Evolutionary conservation across 35 echinoderm and acorn worm species (phyloP).

Genomic region (Eucidaris tribuloides): DNA sequence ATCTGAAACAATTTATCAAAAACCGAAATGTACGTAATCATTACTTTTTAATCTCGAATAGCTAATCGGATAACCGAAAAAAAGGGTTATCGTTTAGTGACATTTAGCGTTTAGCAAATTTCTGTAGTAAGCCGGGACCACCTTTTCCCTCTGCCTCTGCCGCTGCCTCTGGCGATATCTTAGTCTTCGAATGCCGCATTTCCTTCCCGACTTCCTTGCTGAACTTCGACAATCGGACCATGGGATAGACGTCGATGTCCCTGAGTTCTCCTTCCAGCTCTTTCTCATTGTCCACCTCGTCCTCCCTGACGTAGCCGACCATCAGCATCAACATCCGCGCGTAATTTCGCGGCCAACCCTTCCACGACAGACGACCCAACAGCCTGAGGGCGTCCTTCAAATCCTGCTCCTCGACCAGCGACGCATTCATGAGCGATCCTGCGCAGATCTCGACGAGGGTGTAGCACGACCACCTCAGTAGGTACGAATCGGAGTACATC

Average conservation of each 20-base stretch:
- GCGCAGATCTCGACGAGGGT: conserved; percentile 50
- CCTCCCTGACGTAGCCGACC: conserved; percentile 46
- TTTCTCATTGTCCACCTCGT: background rate
- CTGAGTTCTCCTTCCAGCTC: background rate
- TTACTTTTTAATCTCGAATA: too few species aligned
- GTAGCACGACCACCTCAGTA: conserved; percentile 75
- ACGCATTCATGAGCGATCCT: conserved; percentile 10
- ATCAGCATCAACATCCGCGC: conserved; percentile 55
- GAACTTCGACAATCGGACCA: background rate
- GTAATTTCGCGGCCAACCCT: conserved; percentile 85
- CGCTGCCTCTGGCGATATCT: too few species aligned
- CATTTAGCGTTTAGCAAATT: too few species aligned
- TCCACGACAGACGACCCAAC: conserved; percentile 65
- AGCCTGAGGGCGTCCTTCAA: conserved; percentile 23
- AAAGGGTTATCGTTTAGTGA: too few species aligned
- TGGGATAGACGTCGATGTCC: background rate
- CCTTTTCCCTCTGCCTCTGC: too few species aligned
- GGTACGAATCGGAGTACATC: background rate
- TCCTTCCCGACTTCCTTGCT: too few species aligned
- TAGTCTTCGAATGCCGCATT: too few species aligned
- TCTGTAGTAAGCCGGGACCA: too few species aligned
- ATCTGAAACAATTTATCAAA: too few species aligned
- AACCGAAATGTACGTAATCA: too few species aligned
- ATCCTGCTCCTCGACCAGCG: background rate
- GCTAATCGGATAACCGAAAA: too few species aligned